Conservation (phyloP, 1,140 invertebrate species). For the Drosophila ironensis region DNA sequence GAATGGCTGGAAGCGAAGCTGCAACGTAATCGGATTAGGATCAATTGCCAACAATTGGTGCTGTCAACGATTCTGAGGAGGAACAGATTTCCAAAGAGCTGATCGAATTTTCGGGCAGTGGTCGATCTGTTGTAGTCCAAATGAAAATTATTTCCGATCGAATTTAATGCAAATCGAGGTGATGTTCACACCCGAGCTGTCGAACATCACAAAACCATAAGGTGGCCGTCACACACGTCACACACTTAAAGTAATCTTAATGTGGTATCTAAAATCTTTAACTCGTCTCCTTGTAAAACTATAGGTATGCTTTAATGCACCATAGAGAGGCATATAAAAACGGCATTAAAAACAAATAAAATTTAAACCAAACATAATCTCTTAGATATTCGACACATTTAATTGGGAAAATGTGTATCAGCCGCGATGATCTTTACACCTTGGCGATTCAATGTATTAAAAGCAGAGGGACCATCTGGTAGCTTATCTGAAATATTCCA, state of each 20-base stretch:
- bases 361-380: not conserved
- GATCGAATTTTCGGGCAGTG: no score
- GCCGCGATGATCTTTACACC: constrained; percentile 22
- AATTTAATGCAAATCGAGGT: not conserved
- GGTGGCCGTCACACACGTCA: no score
- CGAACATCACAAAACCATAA: no score
- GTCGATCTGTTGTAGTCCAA: no score
- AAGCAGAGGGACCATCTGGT: constrained; percentile 15
- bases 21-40: constrained; percentile 56
- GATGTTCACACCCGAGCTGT: constrained; percentile 7
- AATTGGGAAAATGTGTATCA: not conserved
- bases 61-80: constrained; percentile 46
- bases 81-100: not conserved
- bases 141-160: constrained; percentile 13
- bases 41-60: constrained; percentile 46
- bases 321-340: no score
- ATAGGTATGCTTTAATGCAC: no score
- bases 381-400: not conserved
- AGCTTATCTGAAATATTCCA: constrained; percentile 17
- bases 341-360: not conserved
- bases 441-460: not conserved
- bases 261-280: no score
- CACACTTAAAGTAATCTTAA: no score
- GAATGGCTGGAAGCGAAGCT: constrained; percentile 16
- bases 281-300: no score